Percentiles rank a stretch among this genome's conserved stretches.
phyloP scores from a whole-genome alignment of 2,888 invertebrate species.

The Dromius quadrimaculatus region DNA sequence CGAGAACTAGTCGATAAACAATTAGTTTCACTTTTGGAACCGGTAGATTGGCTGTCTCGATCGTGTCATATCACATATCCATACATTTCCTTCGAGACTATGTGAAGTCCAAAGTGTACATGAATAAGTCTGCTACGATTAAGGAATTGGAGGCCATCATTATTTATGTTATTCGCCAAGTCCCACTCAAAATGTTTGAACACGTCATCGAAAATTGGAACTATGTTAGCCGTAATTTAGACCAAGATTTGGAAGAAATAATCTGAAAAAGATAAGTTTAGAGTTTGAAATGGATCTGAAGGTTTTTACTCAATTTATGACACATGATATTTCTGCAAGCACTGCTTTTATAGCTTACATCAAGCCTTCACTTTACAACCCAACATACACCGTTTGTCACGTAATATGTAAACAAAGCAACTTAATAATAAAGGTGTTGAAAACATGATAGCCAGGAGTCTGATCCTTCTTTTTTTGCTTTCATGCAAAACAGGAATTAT shows the following conservation, averaged over 20 bases:
- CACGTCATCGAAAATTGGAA: too few relatives aligned
- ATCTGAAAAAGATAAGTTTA: background rate
- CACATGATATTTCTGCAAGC: background rate
- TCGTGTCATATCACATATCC: too few relatives aligned
- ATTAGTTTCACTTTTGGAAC: too few relatives aligned
- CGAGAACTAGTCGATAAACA: too few relatives aligned
- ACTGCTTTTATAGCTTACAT: background rate
- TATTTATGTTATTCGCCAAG: too few relatives aligned
- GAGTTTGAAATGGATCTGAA: background rate
- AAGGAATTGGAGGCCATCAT: too few relatives aligned
- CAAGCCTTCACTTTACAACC: too few relatives aligned
- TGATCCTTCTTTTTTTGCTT: background rate
- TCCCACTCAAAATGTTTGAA: too few relatives aligned
- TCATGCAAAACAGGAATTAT: slow-evolving; percentile 27
- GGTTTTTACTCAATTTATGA: slow-evolving; percentile 6
- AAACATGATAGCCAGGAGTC: slow-evolving; percentile 38
- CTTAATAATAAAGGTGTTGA: slow-evolving; percentile 32
- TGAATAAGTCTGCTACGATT: too few relatives aligned
- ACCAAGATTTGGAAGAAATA: background rate
- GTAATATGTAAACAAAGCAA: slow-evolving; percentile 30
- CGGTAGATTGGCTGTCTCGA: too few relatives aligned
- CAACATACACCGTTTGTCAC: slow-evolving; percentile 7
- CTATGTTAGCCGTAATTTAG: background rate
- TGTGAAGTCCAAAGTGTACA: too few relatives aligned
- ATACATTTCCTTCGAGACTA: too few relatives aligned